These are phyloP conservation scores for Steinernema khuongi DNA, from an alignment of 1,140 invertebrate species.

Conservation along the genomic window DNA sequence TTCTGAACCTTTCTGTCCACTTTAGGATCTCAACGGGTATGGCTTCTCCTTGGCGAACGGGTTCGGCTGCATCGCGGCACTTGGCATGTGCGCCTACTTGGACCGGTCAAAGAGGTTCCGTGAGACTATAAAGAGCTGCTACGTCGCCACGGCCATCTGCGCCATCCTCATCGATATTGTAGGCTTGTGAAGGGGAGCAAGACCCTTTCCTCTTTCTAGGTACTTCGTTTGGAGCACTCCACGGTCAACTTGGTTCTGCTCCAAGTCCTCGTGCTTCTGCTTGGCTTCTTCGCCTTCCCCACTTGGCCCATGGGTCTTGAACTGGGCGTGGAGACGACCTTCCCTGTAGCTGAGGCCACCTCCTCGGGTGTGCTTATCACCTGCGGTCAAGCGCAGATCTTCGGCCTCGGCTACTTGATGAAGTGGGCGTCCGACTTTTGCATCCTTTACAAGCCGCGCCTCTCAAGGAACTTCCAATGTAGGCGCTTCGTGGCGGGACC, in stretches of 20 bases:
- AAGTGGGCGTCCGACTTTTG: not conserved
- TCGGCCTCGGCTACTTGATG: conserved; percentile 3
- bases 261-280: not conserved
- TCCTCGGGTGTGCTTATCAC: conserved; percentile 42
- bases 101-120: conserved; percentile 42
- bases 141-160: conserved; percentile 26
- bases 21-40: conserved; percentile 16
- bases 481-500: not conserved
- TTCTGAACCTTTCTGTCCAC: not conserved
- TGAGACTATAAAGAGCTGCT: conserved; percentile 38
- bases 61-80: conserved; percentile 24
- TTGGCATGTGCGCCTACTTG: conserved; percentile 27
- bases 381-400: conserved; percentile 22
- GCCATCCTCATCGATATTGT: conserved; percentile 31
- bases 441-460: not conserved
- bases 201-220: not conserved
- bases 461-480: not conserved
- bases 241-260: conserved; percentile 20
- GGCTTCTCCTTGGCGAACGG: conserved; percentile 17
- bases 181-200: not conserved
- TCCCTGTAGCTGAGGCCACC: conserved; percentile 52
- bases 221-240: not conserved
- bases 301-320: conserved; percentile 50
- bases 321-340: conserved; percentile 50
- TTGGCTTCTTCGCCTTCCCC: conserved; percentile 37